A percentile compares a stretch with the other conserved stretches of the same genome.
These are phyloP conservation scores for Trigoniulus corallinus DNA, from an alignment of 1,140 invertebrate genomes.

Conservation along the genomic window DNA sequence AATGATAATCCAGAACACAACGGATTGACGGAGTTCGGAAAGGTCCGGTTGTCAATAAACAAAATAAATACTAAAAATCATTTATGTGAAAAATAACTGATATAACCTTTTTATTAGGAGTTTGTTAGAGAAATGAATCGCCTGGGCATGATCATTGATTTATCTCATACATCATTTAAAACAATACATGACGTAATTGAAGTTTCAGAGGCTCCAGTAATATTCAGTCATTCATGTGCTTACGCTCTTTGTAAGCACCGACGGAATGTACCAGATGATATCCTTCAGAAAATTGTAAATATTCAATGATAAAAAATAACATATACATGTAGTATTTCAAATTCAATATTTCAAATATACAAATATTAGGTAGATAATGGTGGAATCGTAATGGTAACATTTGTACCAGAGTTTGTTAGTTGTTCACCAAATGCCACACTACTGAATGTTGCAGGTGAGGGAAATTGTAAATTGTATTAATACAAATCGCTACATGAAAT, in stretches of 20 bases:
- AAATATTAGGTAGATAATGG: no score
- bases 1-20: background rate
- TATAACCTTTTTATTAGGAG: conserved; percentile 12
- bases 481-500: background rate
- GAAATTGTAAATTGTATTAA: background rate
- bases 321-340: no score
- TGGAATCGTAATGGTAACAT: background rate
- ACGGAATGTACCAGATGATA: conserved; percentile 27
- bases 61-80: background rate
- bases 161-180: conserved; percentile 25
- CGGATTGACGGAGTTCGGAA: background rate
- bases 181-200: conserved; percentile 25
- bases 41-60: background rate
- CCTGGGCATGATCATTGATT: conserved; percentile 30
- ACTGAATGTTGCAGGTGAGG: background rate
- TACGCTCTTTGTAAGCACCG: conserved; percentile 23
- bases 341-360: no score
- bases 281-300: conserved; percentile 23
- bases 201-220: conserved; percentile 24
- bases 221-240: conserved; percentile 28
- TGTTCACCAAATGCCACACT: background rate
- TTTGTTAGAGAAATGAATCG: conserved; percentile 31
- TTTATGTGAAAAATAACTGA: background rate
- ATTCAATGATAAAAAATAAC: no score
- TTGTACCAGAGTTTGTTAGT: background rate